phyloP scores from a whole-genome alignment of 1,140 invertebrate genomes.

The Drosophila repleta region DNA sequence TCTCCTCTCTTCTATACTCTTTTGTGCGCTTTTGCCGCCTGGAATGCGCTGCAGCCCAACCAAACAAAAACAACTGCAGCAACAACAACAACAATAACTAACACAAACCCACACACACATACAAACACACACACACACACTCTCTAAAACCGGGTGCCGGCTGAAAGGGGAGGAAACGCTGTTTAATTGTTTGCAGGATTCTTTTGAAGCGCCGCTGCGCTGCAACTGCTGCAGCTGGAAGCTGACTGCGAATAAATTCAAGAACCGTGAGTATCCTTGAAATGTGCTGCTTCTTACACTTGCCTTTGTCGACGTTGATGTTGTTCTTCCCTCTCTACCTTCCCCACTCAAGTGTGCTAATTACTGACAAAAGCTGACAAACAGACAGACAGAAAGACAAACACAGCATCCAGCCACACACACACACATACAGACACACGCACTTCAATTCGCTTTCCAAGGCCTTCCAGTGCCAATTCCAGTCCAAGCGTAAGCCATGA shows the following conservation, averaged over 20 bases:
- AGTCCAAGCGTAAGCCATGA: conserved; percentile 51
- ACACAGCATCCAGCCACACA: conserved; percentile 49
- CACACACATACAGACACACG: conserved; percentile 1
- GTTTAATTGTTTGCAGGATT: conserved; percentile 68
- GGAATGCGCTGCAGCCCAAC: conserved; percentile 49
- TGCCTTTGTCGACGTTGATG: conserved; percentile 31
- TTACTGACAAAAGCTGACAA: conserved; percentile 54
- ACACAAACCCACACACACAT: conserved; percentile 28
- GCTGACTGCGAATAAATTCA: conserved; percentile 43
- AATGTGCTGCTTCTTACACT: conserved; percentile 34
- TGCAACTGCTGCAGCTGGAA: conserved; percentile 28
- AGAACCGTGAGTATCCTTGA: conserved; percentile 67
- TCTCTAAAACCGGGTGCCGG: conserved; percentile 39
- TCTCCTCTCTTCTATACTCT: conserved; percentile 53
- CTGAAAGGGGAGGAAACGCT: conserved; percentile 69
- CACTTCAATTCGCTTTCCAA: conserved; percentile 49
- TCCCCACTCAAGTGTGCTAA: conserved; percentile 60
- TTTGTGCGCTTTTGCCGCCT: conserved; percentile 58
- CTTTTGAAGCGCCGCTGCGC: conserved; percentile 32
- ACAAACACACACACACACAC: conserved; percentile 36
- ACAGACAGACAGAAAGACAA: conserved; percentile 27
- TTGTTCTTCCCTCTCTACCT: conserved; percentile 10
- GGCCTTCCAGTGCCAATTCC: conserved; percentile 70
- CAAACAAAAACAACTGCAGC: conserved; percentile 27
- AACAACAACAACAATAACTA: conserved; percentile 47